phyloP scores from a whole-genome alignment of 2,888 invertebrate species.

The Lissocephala sabroskyi region DNA sequence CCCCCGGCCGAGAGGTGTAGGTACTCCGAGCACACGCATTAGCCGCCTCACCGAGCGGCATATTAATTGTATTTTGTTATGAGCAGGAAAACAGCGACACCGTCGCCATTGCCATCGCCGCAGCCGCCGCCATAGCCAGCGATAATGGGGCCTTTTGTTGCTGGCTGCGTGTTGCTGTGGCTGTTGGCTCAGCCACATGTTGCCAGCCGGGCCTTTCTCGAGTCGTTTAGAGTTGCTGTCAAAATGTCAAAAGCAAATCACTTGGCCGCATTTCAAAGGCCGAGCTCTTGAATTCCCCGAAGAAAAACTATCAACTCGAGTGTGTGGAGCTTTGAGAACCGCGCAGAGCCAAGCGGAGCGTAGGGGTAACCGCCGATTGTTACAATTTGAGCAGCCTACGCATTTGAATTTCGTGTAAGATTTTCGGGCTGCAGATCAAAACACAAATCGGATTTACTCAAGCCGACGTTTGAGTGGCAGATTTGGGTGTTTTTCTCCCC shows the following conservation, averaged over 20 bases:
- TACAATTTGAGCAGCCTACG: too few relatives aligned
- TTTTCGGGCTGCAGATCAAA: too few relatives aligned
- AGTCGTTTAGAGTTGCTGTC: slow-evolving; percentile 56
- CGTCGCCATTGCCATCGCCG: too few relatives aligned
- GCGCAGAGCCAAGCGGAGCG: too few relatives aligned
- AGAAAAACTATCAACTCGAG: too few relatives aligned
- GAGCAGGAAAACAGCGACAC: too few relatives aligned
- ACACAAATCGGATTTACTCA: not conserved
- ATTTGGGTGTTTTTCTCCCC: slow-evolving; percentile 6
- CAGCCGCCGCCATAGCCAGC: slow-evolving; percentile 16
- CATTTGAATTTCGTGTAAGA: too few relatives aligned
- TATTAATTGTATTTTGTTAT: slow-evolving; percentile 37
- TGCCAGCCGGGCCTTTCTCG: slow-evolving; percentile 32
- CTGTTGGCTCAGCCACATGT: slow-evolving; percentile 18
- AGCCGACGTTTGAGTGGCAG: slow-evolving; percentile 51
- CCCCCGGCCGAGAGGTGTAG: not conserved
- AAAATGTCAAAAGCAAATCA: slow-evolving; percentile 37
- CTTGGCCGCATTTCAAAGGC: slow-evolving; percentile 16
- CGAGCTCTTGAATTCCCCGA: too few relatives aligned
- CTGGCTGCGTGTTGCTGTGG: not conserved
- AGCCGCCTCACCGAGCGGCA: slow-evolving; percentile 42
- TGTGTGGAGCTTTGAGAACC: too few relatives aligned
- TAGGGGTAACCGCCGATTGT: too few relatives aligned
- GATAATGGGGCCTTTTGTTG: slow-evolving; percentile 30
- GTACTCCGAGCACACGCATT: slow-evolving; percentile 18